Percentiles rank a stretch among this genome's conserved stretches.
Conservation (phyloP, 2,888 invertebrate genomes). For the Atherix ibis region DNA sequence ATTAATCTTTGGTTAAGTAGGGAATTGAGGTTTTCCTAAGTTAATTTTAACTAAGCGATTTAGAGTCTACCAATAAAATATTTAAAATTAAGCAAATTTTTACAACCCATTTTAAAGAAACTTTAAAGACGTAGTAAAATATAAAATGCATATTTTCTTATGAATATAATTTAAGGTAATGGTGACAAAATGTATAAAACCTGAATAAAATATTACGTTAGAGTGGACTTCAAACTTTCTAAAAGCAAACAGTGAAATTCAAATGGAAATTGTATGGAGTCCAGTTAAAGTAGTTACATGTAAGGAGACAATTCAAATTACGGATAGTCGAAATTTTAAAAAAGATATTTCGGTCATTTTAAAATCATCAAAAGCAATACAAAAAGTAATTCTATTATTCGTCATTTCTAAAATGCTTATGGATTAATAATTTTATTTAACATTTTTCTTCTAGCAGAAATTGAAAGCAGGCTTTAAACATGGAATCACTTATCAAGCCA, state of each 20-base stretch:
- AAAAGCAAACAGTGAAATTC: slow-evolving; percentile 37
- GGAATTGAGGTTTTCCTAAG: too few species aligned
- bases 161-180: slow-evolving; percentile 29
- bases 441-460: slow-evolving; percentile 19
- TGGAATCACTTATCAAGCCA: slow-evolving; percentile 10
- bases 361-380: slow-evolving; percentile 34
- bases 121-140: too few species aligned
- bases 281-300: slow-evolving; percentile 42
- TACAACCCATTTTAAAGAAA: too few species aligned
- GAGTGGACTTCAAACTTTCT: slow-evolving; percentile 40
- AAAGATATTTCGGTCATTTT: slow-evolving; percentile 49
- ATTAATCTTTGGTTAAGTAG: too few species aligned
- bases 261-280: slow-evolving; percentile 46
- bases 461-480: slow-evolving; percentile 6
- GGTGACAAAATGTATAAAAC: slow-evolving; percentile 36
- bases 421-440: too few species aligned
- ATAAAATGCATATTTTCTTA: too few species aligned
- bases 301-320: slow-evolving; percentile 46
- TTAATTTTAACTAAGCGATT: too few species aligned
- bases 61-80: too few species aligned
- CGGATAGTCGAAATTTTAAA: slow-evolving; percentile 45
- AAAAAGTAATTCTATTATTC: slow-evolving; percentile 14
- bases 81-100: too few species aligned
- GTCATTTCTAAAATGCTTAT: too few species aligned
- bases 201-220: slow-evolving; percentile 40